These are phyloP conservation scores for Knipowitschia caucasica DNA, from an alignment of 2,797 vertebrate species.

Conservation along the genomic window DNA sequence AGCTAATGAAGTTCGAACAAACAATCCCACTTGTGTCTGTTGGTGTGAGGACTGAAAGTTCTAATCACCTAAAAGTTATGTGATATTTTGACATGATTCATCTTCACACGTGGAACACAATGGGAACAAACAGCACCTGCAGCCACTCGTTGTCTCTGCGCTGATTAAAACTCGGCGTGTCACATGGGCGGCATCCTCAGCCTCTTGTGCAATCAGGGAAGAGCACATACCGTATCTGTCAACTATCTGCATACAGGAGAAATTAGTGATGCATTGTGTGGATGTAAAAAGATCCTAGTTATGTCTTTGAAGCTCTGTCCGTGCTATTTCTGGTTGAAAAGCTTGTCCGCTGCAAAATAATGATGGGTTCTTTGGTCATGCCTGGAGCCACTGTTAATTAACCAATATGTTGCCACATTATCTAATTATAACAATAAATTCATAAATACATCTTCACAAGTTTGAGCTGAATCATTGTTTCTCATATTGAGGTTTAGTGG, in stretches of 20 bases:
- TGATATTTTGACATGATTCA: constrained; percentile 57
- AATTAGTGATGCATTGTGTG: neutral
- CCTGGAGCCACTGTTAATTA: constrained; percentile 17
- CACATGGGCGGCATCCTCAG: constrained; percentile 38
- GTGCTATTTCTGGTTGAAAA: neutral
- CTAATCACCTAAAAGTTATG: neutral
- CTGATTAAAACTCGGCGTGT: constrained; percentile 58
- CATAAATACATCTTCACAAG: constrained; percentile 31
- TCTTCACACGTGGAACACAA: constrained; percentile 40
- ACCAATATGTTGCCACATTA: constrained; percentile 32
- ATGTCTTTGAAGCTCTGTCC: constrained; percentile 6
- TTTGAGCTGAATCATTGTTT: constrained; percentile 48
- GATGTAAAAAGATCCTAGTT: neutral
- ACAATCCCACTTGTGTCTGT: neutral
- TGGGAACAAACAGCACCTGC: constrained; percentile 54
- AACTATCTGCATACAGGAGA: constrained; percentile 17
- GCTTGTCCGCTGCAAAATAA: neutral
- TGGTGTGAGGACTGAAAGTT: neutral
- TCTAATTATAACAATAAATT: constrained; percentile 40
- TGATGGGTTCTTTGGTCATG: constrained; percentile 13
- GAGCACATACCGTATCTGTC: constrained; percentile 32
- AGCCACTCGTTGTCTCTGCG: constrained; percentile 54
- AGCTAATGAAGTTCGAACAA: neutral
- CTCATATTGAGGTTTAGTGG: too few species aligned
- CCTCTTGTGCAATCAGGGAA: constrained; percentile 51